Evolutionary conservation across 2,888 invertebrate genomes (phyloP).

Genomic region (Drosophila limbata): DNA sequence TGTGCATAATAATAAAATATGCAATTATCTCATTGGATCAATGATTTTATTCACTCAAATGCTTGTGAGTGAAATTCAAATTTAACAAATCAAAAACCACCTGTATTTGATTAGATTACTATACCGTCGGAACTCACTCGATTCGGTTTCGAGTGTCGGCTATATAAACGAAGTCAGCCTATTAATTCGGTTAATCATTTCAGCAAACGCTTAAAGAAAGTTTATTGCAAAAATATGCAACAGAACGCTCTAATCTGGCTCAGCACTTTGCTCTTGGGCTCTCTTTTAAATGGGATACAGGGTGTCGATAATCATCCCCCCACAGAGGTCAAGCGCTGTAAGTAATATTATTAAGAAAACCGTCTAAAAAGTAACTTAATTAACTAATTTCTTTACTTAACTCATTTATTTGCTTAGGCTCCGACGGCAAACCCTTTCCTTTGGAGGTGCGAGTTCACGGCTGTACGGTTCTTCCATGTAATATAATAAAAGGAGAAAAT

Average conservation of each 20-base stretch:
- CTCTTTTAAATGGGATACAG: conserved; percentile 10
- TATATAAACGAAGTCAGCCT: conserved; percentile 44
- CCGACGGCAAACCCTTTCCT: conserved; percentile 75
- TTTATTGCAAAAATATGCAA: conserved; percentile 46
- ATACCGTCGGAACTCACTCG: conserved; percentile 23
- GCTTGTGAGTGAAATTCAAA: conserved; percentile 1
- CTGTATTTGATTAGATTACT: conserved; percentile 40
- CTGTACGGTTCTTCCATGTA: conserved; percentile 82
- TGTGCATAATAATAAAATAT: no score
- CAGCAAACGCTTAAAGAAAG: conserved; percentile 32
- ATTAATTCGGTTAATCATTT: conserved; percentile 31
- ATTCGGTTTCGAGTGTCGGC: conserved; percentile 9
- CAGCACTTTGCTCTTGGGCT: conserved; percentile 36
- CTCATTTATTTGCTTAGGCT: conserved; percentile 51
- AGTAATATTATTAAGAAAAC: conserved; percentile 25
- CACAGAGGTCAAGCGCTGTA: conserved; percentile 74
- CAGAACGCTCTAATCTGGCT: conserved; percentile 33
- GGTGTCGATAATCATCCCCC: conserved; percentile 41
- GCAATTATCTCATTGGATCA: not conserved
- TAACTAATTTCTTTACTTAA: no score
- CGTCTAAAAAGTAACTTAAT: not conserved
- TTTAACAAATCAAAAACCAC: conserved; percentile 37
- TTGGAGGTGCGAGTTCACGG: conserved; percentile 74
- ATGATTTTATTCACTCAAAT: conserved; percentile 1
- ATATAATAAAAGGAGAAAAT: conserved; percentile 76